Percentiles rank a stretch among this genome's conserved stretches.
phyloP scores from a whole-genome alignment of 1,140 invertebrate species.

The Scaptomyza hsui region DNA sequence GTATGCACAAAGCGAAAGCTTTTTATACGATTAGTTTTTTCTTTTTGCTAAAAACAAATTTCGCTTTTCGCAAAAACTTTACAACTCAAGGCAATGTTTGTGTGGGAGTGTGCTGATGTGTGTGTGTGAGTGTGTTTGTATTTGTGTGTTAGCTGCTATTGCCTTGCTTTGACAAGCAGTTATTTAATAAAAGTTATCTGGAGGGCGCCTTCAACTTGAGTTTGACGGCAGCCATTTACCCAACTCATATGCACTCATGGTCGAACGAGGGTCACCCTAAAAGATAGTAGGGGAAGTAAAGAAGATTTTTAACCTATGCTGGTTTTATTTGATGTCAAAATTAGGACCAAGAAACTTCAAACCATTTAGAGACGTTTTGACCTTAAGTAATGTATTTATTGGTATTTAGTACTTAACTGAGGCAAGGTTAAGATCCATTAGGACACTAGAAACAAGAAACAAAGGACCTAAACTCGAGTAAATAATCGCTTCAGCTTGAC shows the following conservation, averaged over 20 bases:
- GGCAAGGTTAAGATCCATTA: too few species aligned
- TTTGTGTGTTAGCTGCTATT: constrained; percentile 15
- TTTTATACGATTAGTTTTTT: constrained; percentile 18
- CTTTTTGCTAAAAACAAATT: constrained; percentile 54
- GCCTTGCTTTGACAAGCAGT: constrained; percentile 73
- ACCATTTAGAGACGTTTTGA: too few species aligned
- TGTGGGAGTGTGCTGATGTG: constrained; percentile 22
- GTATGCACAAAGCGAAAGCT: constrained; percentile 21
- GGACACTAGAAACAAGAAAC: too few species aligned
- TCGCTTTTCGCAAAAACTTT: constrained; percentile 67
- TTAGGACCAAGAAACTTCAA: too few species aligned
- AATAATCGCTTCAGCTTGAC: too few species aligned
- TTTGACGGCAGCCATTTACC: constrained; percentile 37
- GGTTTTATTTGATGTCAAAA: too few species aligned
- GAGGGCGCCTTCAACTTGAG: constrained; percentile 42
- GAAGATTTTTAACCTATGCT: too few species aligned
- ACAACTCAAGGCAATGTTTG: constrained; percentile 50
- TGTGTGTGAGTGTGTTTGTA: constrained; percentile 17
- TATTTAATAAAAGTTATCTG: constrained; percentile 75
- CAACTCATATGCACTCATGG: constrained; percentile 16
- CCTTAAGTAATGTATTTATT: too few species aligned
- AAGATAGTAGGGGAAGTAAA: too few species aligned
- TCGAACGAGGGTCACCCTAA: not conserved
- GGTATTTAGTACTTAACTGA: too few species aligned
- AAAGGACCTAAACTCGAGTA: too few species aligned